Evolutionary conservation across 2,797 vertebrate species (phyloP), one percentile per base, ranked within the genome.

Genomic region (Ara ararauna): DNA sequence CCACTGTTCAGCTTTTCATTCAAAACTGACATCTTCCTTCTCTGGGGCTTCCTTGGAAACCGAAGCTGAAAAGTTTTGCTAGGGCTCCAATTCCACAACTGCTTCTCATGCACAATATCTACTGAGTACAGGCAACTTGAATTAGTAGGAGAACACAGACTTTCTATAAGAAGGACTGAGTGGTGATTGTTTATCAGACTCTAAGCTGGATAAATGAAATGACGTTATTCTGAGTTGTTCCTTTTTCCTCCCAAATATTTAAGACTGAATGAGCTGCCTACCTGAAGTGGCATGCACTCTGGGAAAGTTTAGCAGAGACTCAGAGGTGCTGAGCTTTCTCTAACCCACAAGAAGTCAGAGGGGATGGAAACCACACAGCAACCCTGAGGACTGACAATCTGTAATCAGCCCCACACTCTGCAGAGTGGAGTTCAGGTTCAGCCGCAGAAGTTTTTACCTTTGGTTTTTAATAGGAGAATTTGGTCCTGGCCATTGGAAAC

Each of bases 41-140:
- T 85, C 38, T 3, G 7, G 29, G 3, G 82, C 95, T 94, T 75
- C 72, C 85, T 34, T 80, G 72, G 91, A 90, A 94, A 93, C 73
- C 24, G 61, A 32, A 85, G 29, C 42, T 84, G 79, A 84, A 78
- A 22, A 73, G 19, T 89, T 86, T 74, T 68, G 87, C 53, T 51
- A 27, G 14, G 34, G 29, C 40, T 78, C 30, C 56, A 53, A 15
- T 34, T 74, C 34, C 16, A 10, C 42, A 61, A 34, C n/a, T 92
- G 36, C 29, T 19, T 68, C 34, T 77, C 3, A 5, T n/a, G 68
- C 53, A 61, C 82, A 85, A 29, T 36, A 32, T 17, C 54, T 58
- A 30, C 23, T 27, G 17, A 83, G 27, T 26, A 51, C 2, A 0
- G 29, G 29, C 45, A 53, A n/a, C 45, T 17, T 18, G 26, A 77